A percentile compares a stretch with the other conserved stretches of the same genome.
Evolutionary conservation across 1,140 invertebrate species (phyloP).

Genomic region (Panagrolaimus sp.): DNA sequence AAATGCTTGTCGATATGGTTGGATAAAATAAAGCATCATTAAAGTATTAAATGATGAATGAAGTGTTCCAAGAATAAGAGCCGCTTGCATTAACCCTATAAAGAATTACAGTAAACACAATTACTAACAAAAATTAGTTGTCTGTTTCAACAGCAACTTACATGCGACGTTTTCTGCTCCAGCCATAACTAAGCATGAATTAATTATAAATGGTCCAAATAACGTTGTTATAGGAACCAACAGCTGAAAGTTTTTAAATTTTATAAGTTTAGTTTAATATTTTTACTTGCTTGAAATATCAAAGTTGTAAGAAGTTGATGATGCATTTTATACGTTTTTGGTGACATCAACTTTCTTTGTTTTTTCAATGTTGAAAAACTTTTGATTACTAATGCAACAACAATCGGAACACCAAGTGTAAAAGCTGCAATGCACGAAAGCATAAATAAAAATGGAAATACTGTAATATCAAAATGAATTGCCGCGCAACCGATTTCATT

Average conservation of each 20-base stretch:
- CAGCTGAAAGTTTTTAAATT: background rate
- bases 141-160: too few species aligned
- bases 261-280: background rate
- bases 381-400: background rate
- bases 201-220: background rate
- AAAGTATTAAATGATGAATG: background rate
- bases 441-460: background rate
- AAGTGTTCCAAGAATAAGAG: constrained; percentile 1
- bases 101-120: background rate
- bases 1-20: background rate
- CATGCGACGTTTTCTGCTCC: background rate
- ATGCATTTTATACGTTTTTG: constrained; percentile 5
- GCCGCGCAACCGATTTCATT: background rate
- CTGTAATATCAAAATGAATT: background rate
- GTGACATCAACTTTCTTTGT: background rate
- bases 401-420: background rate
- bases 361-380: background rate
- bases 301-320: background rate
- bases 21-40: background rate
- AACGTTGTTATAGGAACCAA: background rate
- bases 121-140: too few species aligned
- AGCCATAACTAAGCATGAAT: background rate
- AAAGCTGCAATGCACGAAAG: background rate
- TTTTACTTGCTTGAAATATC: background rate
- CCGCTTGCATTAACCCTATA: background rate